Percentiles rank a stretch among this genome's conserved stretches.
phyloP scores from a whole-genome alignment of 2,113 vertebrate species.

The Prochilodus magdalenae region DNA sequence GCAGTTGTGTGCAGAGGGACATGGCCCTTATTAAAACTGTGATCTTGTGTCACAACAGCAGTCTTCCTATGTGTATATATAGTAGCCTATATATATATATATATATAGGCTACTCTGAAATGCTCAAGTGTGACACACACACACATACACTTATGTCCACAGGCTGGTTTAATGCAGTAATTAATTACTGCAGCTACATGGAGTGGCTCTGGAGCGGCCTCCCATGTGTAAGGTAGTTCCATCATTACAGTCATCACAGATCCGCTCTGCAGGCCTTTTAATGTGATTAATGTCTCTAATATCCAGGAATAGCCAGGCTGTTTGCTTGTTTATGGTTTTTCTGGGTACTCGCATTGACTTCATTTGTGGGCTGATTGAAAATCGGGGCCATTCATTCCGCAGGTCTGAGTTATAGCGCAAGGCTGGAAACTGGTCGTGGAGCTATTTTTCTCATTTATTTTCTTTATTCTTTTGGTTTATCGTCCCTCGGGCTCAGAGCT shows the following conservation, averaged over 20 bases:
- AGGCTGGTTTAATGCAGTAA: slow-evolving; percentile 59
- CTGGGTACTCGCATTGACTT: slow-evolving; percentile 61
- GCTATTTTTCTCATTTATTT: slow-evolving; percentile 32
- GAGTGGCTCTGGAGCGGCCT: slow-evolving; percentile 62
- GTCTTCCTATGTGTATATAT: neutral
- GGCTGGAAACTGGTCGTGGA: neutral
- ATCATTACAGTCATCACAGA: slow-evolving; percentile 57
- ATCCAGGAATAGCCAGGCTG: slow-evolving; percentile 41
- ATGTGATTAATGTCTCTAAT: slow-evolving; percentile 71
- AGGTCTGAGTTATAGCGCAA: neutral
- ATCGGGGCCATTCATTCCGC: slow-evolving; percentile 19
- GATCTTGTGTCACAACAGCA: slow-evolving; percentile 5
- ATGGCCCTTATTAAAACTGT: neutral
- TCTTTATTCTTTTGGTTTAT: slow-evolving; percentile 12
- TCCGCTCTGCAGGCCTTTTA: slow-evolving; percentile 57
- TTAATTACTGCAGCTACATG: slow-evolving; percentile 64
- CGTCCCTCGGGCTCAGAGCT: slow-evolving; percentile 17
- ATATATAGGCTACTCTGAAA: slow-evolving; percentile 12
- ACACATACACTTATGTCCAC: slow-evolving; percentile 21
- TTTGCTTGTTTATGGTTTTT: slow-evolving; percentile 43
- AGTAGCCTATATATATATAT: slow-evolving; percentile 13
- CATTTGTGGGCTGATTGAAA: slow-evolving; percentile 51
- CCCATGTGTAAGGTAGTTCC: slow-evolving; percentile 60
- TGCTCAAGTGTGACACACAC: neutral
- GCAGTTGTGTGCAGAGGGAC: neutral